phyloP scores from a whole-genome alignment of 2,888 invertebrate genomes.

The Orthonevra nobilis region DNA sequence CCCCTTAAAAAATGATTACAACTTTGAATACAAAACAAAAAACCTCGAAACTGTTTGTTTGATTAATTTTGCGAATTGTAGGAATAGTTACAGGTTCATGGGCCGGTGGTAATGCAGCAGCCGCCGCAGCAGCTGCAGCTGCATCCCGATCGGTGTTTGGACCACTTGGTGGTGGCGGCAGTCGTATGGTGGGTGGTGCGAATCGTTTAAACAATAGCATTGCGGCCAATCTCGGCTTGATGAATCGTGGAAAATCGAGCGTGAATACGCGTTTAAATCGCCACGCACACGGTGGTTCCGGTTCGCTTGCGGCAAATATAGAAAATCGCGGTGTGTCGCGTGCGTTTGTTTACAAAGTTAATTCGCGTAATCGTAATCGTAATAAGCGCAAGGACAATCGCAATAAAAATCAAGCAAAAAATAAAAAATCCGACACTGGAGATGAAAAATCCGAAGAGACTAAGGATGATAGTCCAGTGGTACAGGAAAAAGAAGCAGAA shows the following conservation, averaged over 20 bases:
- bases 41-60: constrained; percentile 71
- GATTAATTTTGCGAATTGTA: constrained; percentile 73
- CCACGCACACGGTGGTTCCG: constrained; percentile 55
- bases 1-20: constrained; percentile 28
- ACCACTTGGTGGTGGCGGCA: constrained; percentile 66
- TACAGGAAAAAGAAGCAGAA: too few relatives aligned
- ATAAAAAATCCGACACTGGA: constrained; percentile 27
- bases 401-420: constrained; percentile 62
- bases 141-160: constrained; percentile 71
- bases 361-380: constrained; percentile 69
- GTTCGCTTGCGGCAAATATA: constrained; percentile 42
- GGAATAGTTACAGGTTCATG: constrained; percentile 75
- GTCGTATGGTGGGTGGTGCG: constrained; percentile 69
- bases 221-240: constrained; percentile 49
- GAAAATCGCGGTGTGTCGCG: constrained; percentile 61
- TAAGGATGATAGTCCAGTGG: neutral
- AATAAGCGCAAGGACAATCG: constrained; percentile 69
- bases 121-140: constrained; percentile 60
- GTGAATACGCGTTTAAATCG: constrained; percentile 69
- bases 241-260: constrained; percentile 59
- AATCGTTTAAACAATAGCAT: constrained; percentile 68
- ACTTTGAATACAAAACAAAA: constrained; percentile 67
- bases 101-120: constrained; percentile 72
- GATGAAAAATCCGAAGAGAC: constrained; percentile 2
- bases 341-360: constrained; percentile 68